Percentiles rank a stretch among this genome's conserved stretches.
Evolutionary conservation across 2,113 vertebrate genomes (phyloP).

Genomic region (Chascanopsetta lugubris): DNA sequence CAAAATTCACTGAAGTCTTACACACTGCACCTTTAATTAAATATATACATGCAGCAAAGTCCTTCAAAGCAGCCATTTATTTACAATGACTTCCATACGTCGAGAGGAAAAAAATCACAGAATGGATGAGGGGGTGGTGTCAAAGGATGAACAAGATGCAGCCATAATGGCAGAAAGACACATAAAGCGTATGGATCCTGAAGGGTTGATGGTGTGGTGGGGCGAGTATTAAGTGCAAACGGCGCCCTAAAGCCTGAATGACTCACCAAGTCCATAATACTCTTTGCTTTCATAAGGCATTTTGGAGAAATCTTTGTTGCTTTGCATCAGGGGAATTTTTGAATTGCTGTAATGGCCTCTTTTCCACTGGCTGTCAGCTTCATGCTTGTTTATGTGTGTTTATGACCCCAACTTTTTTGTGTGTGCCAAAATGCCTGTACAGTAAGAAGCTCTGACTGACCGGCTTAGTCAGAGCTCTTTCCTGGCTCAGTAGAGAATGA

Average conservation of each 20-base stretch:
- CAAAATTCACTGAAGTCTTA: too few species aligned
- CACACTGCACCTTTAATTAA: too few species aligned
- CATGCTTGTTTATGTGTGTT: conserved; percentile 8
- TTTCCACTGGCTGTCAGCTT: conserved; percentile 12
- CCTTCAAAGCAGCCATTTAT: background rate
- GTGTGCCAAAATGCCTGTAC: conserved; percentile 8
- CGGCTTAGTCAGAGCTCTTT: background rate
- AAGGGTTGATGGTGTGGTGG: background rate
- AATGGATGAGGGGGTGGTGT: background rate
- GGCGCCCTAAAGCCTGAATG: background rate
- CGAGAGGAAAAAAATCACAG: background rate
- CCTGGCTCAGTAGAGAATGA: background rate
- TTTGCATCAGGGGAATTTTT: conserved; percentile 25
- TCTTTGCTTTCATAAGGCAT: conserved; percentile 26
- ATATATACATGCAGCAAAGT: background rate
- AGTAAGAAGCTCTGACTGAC: background rate
- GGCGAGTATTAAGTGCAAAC: conserved; percentile 4
- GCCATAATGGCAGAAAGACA: background rate
- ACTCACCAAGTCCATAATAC: conserved; percentile 19
- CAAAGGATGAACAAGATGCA: background rate
- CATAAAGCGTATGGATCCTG: background rate
- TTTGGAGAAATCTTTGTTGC: conserved; percentile 10
- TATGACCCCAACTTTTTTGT: conserved; percentile 18
- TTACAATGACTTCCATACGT: background rate
- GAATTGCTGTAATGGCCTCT: conserved; percentile 20